These are phyloP conservation scores for Sturmia bella DNA, from an alignment of 2,888 invertebrate genomes.

Conservation along the genomic window DNA sequence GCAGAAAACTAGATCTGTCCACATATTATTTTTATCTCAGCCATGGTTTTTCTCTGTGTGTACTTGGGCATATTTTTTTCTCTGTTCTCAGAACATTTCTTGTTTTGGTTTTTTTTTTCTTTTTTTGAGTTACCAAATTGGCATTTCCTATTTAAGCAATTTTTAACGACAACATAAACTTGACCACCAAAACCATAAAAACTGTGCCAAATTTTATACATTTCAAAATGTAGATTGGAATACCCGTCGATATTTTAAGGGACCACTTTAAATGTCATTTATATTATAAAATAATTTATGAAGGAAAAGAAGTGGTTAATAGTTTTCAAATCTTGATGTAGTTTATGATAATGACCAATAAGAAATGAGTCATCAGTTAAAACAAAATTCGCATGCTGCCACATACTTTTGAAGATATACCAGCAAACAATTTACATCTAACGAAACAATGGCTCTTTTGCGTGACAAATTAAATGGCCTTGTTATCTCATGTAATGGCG, in stretches of 20 bases:
- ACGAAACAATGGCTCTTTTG: too few species aligned
- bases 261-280: constrained; percentile 31
- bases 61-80: too few species aligned
- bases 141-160: constrained; percentile 31
- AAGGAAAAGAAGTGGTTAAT: neutral
- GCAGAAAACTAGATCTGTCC: too few species aligned
- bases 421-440: too few species aligned
- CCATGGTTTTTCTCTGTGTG: too few species aligned
- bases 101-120: too few species aligned
- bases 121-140: constrained; percentile 20
- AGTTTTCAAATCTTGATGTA: constrained; percentile 8
- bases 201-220: constrained; percentile 6
- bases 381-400: neutral
- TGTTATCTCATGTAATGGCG: too few species aligned
- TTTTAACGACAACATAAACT: neutral
- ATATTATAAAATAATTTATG: constrained; percentile 44
- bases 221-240: neutral
- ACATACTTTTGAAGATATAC: too few species aligned
- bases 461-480: too few species aligned
- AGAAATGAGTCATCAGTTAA: constrained; percentile 30
- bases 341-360: constrained; percentile 12
- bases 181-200: neutral
- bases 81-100: too few species aligned
- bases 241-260: constrained; percentile 39
- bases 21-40: too few species aligned